Percentiles rank a stretch among this genome's conserved stretches.
Conservation (phyloP, 2,797 vertebrate genomes). For the Sebastiscus albofasciatus region DNA sequence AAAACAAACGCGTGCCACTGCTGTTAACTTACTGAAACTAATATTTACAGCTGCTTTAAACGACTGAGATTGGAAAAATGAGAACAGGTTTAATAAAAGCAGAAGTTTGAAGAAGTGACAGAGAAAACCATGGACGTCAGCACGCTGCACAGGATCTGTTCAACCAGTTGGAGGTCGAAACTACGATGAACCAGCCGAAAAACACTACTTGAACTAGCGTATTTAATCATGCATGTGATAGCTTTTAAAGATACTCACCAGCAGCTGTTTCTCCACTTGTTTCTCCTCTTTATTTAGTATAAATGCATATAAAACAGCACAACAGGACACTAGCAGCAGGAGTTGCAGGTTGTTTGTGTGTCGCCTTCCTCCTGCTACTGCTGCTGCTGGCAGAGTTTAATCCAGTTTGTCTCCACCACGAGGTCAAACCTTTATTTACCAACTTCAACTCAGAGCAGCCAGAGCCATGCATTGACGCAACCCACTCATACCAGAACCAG, state of each 20-base stretch:
- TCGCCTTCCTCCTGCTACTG: neutral
- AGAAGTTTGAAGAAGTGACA: constrained; percentile 23
- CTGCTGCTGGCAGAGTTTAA: constrained; percentile 25
- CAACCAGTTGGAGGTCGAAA: neutral
- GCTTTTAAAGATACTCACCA: constrained; percentile 43
- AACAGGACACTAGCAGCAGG: neutral
- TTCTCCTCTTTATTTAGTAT: neutral
- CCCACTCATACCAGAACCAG: neutral
- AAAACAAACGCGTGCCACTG: neutral
- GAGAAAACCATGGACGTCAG: constrained; percentile 3
- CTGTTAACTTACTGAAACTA: neutral
- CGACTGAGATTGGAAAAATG: accelerated
- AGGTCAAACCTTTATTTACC: constrained; percentile 76
- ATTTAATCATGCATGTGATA: neutral
- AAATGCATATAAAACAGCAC: neutral
- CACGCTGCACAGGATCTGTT: neutral
- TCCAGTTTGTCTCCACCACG: constrained; percentile 48
- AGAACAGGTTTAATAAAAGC: neutral
- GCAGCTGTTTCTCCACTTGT: constrained; percentile 12
- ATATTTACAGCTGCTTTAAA: neutral
- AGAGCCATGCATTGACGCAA: constrained; percentile 31
- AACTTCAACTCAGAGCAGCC: constrained; percentile 44
- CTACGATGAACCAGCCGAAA: neutral
- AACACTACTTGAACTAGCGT: neutral
- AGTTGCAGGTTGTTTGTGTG: neutral